Conservation (phyloP, 2,888 invertebrate species). For the Alloplasta piceator region DNA sequence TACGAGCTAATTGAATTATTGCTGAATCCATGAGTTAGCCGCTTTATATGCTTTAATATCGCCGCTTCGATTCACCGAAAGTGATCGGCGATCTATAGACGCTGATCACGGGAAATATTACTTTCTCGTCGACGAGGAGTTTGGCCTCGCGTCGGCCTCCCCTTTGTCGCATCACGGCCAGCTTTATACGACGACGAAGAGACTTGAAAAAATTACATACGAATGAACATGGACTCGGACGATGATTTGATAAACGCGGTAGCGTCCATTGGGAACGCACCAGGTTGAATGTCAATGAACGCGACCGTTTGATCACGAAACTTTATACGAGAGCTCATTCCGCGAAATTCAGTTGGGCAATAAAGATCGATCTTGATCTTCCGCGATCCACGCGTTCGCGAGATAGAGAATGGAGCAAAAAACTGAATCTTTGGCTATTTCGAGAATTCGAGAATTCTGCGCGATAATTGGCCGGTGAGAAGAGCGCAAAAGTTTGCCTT, state of each 20-base stretch:
- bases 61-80: slow-evolving; percentile 55
- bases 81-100: slow-evolving; percentile 59
- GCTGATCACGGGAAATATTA: slow-evolving; percentile 67
- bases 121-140: slow-evolving; percentile 63
- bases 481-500: background rate
- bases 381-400: slow-evolving; percentile 12
- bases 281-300: slow-evolving; percentile 31
- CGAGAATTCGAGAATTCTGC: slow-evolving; percentile 15
- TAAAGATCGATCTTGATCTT: slow-evolving; percentile 56
- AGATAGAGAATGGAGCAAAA: background rate
- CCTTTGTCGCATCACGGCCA: slow-evolving; percentile 38
- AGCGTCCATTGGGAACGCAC: slow-evolving; percentile 30
- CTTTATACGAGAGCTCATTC: slow-evolving; percentile 28
- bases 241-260: slow-evolving; percentile 34
- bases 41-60: slow-evolving; percentile 61
- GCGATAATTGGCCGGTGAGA: slow-evolving; percentile 11
- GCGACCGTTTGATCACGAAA: slow-evolving; percentile 26
- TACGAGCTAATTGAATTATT: slow-evolving; percentile 81
- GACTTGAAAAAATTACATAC: slow-evolving; percentile 30
- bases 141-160: slow-evolving; percentile 55
- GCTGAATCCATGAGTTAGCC: slow-evolving; percentile 73
- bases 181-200: slow-evolving; percentile 20
- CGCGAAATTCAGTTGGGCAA: slow-evolving; percentile 52
- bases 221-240: slow-evolving; percentile 39
- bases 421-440: background rate